Evolutionary conservation across 2,797 vertebrate genomes (phyloP).

Genomic region (Hippoglossus hippoglossus): DNA sequence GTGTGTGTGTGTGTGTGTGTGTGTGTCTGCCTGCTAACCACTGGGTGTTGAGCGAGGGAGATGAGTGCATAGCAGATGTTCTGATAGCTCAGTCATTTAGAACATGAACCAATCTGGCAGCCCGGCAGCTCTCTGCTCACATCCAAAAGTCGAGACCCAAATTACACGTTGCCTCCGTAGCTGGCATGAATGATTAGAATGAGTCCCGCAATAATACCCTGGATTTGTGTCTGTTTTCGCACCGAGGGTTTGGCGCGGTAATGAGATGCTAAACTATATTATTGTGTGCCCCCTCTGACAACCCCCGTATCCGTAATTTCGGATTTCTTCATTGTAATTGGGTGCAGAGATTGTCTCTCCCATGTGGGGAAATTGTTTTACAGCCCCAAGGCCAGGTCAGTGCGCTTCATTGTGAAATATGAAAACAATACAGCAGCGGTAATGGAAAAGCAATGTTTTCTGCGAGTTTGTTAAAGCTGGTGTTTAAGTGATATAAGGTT

Average conservation of each 20-base stretch:
- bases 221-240: constrained; percentile 61
- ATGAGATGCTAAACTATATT: constrained; percentile 67
- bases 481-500: constrained; percentile 27
- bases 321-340: constrained; percentile 65
- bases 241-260: constrained; percentile 43
- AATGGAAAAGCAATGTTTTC: constrained; percentile 64
- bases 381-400: constrained; percentile 51
- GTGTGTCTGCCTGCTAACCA: constrained; percentile 48
- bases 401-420: constrained; percentile 52
- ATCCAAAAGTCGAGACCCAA: constrained; percentile 55
- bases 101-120: constrained; percentile 63
- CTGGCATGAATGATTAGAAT: constrained; percentile 66
- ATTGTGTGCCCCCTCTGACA: constrained; percentile 51
- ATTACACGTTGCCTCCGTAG: constrained; percentile 66
- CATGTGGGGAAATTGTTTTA: constrained; percentile 67
- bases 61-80: constrained; percentile 75
- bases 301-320: constrained; percentile 43
- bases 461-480: constrained; percentile 41
- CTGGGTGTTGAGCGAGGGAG: constrained; percentile 62
- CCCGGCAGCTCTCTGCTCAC: constrained; percentile 54
- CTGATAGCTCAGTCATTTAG: constrained; percentile 69
- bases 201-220: constrained; percentile 59
- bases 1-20: constrained; percentile 34
- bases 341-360: constrained; percentile 63
- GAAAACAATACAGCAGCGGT: constrained; percentile 53